phyloP scores from a whole-genome alignment of 2,797 vertebrate species.

The Antrozous pallidus region DNA sequence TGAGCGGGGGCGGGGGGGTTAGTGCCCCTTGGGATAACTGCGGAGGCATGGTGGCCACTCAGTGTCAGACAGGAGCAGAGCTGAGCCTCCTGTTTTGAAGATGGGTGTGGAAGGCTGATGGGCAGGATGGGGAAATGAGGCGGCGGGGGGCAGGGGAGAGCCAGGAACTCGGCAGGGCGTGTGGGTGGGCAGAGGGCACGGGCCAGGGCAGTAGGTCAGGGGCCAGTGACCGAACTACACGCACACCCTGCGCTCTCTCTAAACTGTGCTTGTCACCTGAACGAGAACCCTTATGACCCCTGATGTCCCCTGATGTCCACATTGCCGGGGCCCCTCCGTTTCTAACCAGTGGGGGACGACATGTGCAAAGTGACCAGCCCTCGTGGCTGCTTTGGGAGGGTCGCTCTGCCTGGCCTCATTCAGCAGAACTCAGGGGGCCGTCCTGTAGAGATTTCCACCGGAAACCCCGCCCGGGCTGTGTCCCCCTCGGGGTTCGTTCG shows the following conservation, averaged over 20 bases:
- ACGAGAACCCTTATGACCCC: not conserved
- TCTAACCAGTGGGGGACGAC: not conserved
- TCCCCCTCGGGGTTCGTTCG: not conserved
- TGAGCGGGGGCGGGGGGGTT: not conserved
- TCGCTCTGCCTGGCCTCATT: not conserved
- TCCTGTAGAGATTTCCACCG: not conserved
- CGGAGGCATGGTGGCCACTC: not conserved
- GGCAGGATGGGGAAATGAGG: not conserved
- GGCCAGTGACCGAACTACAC: not conserved
- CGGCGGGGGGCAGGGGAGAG: not conserved
- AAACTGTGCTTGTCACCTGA: not conserved
- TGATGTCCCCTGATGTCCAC: not conserved
- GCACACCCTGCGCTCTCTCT: fast-evolving
- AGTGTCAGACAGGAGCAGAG: not conserved
- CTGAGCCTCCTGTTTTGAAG: not conserved
- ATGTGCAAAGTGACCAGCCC: not conserved
- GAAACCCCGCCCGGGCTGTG: not conserved
- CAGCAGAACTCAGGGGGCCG: not conserved
- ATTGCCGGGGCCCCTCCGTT: not conserved
- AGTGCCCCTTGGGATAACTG: not conserved
- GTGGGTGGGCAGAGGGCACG: fast-evolving
- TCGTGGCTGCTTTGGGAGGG: not conserved
- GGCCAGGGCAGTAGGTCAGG: not conserved
- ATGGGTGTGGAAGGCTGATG: not conserved
- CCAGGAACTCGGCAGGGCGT: not conserved